These are phyloP conservation scores for Crotophaga sulcirostris DNA, from an alignment of 2,113 vertebrate genomes.

Conservation along the genomic window DNA sequence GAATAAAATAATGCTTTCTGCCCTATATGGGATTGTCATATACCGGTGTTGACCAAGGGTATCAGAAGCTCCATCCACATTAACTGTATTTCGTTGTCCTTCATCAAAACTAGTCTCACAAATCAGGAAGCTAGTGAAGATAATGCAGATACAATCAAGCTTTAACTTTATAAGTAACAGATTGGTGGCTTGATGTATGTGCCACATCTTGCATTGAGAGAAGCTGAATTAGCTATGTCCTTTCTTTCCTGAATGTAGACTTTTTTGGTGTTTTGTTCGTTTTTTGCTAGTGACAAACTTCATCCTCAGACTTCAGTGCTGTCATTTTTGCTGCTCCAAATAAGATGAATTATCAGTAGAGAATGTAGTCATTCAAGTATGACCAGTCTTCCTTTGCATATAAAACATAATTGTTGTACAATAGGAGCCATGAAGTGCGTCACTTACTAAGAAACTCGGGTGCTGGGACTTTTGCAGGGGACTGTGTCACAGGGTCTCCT, in stretches of 20 bases:
- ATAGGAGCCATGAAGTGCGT: neutral
- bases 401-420: neutral
- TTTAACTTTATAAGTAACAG: neutral
- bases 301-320: neutral
- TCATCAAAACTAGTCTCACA: neutral
- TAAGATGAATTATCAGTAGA: neutral
- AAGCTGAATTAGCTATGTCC: neutral
- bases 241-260: neutral
- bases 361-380: neutral
- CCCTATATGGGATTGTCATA: neutral
- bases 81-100: neutral
- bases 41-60: neutral
- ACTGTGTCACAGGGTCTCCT: rapidly evolving
- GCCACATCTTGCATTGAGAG: neutral
- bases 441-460: neutral
- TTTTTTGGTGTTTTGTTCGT: neutral
- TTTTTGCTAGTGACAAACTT: neutral
- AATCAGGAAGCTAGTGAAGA: neutral
- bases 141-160: neutral
- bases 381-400: neutral
- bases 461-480: neutral
- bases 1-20: neutral
- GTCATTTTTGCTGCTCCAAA: neutral
- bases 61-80: neutral
- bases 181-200: neutral